Evolutionary conservation across 2,888 invertebrate genomes (phyloP).

Genomic region (Galerucella pusilla): DNA sequence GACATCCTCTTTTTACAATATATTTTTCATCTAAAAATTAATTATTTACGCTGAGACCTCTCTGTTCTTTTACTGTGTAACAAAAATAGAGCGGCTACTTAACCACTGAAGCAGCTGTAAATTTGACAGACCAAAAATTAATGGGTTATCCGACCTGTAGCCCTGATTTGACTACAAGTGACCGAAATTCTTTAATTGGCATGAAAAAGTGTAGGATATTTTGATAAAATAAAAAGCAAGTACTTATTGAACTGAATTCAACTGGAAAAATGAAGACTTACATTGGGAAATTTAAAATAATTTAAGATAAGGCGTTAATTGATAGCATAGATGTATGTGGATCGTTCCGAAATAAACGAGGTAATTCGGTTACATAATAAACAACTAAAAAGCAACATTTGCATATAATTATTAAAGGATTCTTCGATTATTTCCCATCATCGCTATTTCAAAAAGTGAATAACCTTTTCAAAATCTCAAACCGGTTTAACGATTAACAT

Average conservation of each 20-base stretch:
- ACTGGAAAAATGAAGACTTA: too few relatives aligned
- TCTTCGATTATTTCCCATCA: conserved; percentile 53
- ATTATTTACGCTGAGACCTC: background rate
- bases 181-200: too few relatives aligned
- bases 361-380: conserved; percentile 59
- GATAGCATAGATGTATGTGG: conserved; percentile 49
- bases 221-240: too few relatives aligned
- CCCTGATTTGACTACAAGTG: too few relatives aligned
- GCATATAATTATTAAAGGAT: conserved; percentile 53
- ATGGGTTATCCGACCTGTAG: too few relatives aligned
- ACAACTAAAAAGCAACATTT: conserved; percentile 55
- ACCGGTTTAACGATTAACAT: conserved; percentile 65
- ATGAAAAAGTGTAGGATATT: too few relatives aligned
- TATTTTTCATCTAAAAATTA: background rate
- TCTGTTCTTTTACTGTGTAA: too few relatives aligned
- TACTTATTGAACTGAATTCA: too few relatives aligned
- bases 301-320: conserved; percentile 46
- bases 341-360: conserved; percentile 54
- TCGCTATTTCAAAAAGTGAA: conserved; percentile 63
- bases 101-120: too few relatives aligned
- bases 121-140: too few relatives aligned
- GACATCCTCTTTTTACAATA: background rate
- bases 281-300: conserved; percentile 42
- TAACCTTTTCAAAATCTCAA: conserved; percentile 64
- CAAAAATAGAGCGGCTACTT: too few relatives aligned